These are phyloP conservation scores for Rhingia campestris DNA, from an alignment of 2,888 invertebrate species.

Conservation along the genomic window DNA sequence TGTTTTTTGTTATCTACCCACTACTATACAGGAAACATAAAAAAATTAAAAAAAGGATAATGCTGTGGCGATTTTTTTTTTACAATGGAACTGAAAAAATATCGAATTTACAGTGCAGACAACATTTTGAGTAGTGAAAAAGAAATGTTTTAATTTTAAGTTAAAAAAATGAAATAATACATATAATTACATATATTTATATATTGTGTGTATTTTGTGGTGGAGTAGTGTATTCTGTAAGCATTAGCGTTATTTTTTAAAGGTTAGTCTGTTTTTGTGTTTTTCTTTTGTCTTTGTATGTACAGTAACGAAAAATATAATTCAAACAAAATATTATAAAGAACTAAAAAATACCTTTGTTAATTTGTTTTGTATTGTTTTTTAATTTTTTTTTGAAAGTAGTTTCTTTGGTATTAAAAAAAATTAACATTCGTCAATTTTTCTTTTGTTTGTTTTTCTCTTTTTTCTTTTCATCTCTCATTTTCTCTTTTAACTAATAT, in stretches of 20 bases:
- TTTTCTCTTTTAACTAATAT: conserved; percentile 71
- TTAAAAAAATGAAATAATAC: conserved; percentile 7
- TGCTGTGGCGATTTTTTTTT: conserved; percentile 33
- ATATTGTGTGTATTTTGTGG: conserved; percentile 41
- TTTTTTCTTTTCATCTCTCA: conserved; percentile 71
- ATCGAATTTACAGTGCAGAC: conserved; percentile 44
- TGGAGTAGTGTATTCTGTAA: conserved; percentile 61
- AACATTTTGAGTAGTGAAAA: conserved; percentile 58
- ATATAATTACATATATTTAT: conserved; percentile 10
- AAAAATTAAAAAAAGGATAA: conserved; percentile 25
- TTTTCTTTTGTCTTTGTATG: conserved; percentile 18
- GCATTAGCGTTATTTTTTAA: conserved; percentile 23
- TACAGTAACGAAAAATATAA: conserved; percentile 34
- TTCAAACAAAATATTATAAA: conserved; percentile 30
- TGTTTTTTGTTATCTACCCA: conserved; percentile 30
- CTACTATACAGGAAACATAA: conserved; percentile 52
- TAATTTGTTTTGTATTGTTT: conserved; percentile 42
- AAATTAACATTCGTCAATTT: conserved; percentile 70
- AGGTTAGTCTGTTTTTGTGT: conserved; percentile 70
- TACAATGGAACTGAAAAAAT: conserved; percentile 27
- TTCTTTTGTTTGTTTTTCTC: conserved; percentile 76
- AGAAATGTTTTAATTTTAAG: not conserved
- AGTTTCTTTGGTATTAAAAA: conserved; percentile 50
- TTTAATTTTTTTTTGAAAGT: conserved; percentile 38
- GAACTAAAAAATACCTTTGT: conserved; percentile 43